phyloP scores from a whole-genome alignment of 2,888 invertebrate species.

The Anthophora plumipes region DNA sequence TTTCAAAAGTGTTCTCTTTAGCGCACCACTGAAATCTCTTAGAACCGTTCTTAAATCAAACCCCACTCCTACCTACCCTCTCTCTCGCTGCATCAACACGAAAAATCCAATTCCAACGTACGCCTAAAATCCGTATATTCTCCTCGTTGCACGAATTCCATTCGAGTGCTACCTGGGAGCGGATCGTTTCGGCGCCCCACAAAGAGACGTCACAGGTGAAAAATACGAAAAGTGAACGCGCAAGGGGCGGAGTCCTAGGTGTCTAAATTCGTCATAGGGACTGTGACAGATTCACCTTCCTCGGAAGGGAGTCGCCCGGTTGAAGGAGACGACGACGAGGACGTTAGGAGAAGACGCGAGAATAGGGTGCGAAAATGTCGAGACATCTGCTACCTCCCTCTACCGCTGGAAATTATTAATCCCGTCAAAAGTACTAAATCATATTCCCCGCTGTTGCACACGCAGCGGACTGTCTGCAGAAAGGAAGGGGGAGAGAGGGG shows the following conservation, averaged over 20 bases:
- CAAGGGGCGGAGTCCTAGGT: neutral
- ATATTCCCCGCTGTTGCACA: constrained; percentile 66
- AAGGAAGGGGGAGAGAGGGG: constrained; percentile 11
- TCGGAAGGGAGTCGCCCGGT: constrained; percentile 1
- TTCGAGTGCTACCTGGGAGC: constrained; percentile 5
- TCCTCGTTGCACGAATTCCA: neutral
- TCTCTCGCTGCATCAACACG: neutral
- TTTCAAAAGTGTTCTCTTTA: neutral
- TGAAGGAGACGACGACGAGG: constrained; percentile 9
- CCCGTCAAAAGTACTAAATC: constrained; percentile 82
- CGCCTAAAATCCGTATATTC: neutral
- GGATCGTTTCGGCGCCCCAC: neutral
- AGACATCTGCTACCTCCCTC: constrained; percentile 81
- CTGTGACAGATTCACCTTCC: constrained; percentile 65
- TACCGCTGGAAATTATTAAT: constrained; percentile 81
- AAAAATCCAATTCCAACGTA: constrained; percentile 13
- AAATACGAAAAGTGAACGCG: constrained; percentile 31
- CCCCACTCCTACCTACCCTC: too few species aligned
- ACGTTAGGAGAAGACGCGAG: constrained; percentile 50
- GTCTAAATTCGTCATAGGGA: constrained; percentile 62
- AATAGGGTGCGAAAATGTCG: constrained; percentile 78
- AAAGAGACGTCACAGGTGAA: constrained; percentile 30
- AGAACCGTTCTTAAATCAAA: neutral
- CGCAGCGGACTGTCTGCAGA: constrained; percentile 19
- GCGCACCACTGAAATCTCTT: neutral